Conservation (phyloP, 2,113 vertebrate genomes). For the Sprattus sprattus region DNA sequence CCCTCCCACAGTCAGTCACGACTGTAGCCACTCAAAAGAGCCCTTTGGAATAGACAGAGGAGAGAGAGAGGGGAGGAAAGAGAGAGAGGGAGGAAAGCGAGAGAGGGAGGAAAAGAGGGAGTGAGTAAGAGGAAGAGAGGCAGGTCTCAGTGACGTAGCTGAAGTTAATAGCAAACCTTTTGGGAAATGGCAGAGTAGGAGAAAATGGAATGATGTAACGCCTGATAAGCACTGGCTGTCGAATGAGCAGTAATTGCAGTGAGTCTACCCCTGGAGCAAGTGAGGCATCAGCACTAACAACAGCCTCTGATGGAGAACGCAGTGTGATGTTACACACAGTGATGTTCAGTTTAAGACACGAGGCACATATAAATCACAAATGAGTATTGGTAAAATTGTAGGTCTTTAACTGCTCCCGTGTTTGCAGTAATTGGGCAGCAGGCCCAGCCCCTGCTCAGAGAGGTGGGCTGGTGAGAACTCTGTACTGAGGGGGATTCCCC, state of each 20-base stretch:
- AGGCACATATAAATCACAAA: background rate
- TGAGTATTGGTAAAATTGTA: background rate
- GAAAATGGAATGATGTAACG: background rate
- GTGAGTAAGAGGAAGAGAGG: background rate
- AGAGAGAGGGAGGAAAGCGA: background rate
- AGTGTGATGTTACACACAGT: background rate
- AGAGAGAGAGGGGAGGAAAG: background rate
- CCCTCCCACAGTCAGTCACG: constrained; percentile 32
- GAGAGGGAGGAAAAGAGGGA: constrained; percentile 1
- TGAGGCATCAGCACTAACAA: background rate
- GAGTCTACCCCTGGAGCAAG: background rate
- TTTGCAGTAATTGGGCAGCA: too few species aligned
- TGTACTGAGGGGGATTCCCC: too few species aligned
- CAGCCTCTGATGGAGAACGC: background rate
- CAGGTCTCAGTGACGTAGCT: background rate
- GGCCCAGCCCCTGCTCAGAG: too few species aligned
- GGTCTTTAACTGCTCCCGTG: too few species aligned
- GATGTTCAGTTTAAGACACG: background rate
- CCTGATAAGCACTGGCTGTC: background rate
- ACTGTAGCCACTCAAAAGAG: constrained; percentile 29
- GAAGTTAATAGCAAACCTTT: constrained; percentile 3
- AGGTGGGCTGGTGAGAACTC: too few species aligned
- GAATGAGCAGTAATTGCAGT: constrained; percentile 3
- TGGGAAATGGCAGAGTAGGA: background rate
- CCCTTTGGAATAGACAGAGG: constrained; percentile 17